Evolutionary conservation across 2,113 vertebrate species (phyloP).

Genomic region (Trinectes maculatus): DNA sequence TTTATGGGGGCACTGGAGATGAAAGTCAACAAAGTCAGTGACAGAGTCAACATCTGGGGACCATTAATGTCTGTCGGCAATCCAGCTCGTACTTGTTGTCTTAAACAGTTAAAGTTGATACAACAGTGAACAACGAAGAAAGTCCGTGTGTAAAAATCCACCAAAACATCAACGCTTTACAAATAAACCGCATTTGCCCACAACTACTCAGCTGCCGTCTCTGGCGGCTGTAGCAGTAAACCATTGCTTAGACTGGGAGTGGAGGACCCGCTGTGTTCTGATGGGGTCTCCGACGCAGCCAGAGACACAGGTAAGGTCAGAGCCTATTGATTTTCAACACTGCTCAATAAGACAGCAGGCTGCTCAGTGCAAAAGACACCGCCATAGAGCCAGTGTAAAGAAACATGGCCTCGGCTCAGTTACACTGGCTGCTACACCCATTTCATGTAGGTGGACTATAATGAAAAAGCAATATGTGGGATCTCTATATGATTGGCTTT

Average conservation of each 20-base stretch:
- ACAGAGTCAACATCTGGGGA: too few species aligned
- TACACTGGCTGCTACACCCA: conserved; percentile 53
- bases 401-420: conserved; percentile 55
- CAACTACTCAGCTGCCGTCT: conserved; percentile 4
- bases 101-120: too few species aligned
- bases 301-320: conserved; percentile 76
- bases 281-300: conserved; percentile 68
- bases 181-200: conserved; percentile 6
- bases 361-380: conserved; percentile 52
- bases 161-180: background rate
- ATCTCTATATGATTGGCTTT: conserved; percentile 71
- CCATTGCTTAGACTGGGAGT: conserved; percentile 32
- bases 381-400: conserved; percentile 48
- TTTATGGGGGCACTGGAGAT: too few species aligned
- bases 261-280: conserved; percentile 55
- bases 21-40: too few species aligned
- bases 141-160: background rate
- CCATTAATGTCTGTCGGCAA: too few species aligned
- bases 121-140: too few species aligned
- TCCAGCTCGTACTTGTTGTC: too few species aligned
- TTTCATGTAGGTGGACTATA: conserved; percentile 63
- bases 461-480: conserved; percentile 67
- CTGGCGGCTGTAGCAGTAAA: conserved; percentile 36
- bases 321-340: conserved; percentile 78
- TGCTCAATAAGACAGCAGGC: conserved; percentile 61